Evolutionary conservation across 2,888 invertebrate species (phyloP).

Genomic region (Ecliptopera silaceata): DNA sequence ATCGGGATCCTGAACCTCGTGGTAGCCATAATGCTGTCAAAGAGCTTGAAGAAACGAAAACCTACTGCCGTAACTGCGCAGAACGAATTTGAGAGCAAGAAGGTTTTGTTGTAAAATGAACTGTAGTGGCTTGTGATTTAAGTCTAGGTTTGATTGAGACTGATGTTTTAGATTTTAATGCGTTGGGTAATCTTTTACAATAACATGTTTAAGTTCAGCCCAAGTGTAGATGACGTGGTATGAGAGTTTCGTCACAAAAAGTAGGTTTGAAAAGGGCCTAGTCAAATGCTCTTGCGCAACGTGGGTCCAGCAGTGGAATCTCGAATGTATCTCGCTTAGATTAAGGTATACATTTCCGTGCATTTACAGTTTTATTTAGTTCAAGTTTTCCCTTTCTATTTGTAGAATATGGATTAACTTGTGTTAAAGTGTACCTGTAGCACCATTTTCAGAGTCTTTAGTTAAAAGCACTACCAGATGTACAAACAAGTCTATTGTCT

Average conservation of each 20-base stretch:
- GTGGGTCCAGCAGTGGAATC: slow-evolving; percentile 22
- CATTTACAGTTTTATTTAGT: slow-evolving; percentile 23
- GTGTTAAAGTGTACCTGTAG: neutral
- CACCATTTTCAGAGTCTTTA: neutral
- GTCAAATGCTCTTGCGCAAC: slow-evolving; percentile 21
- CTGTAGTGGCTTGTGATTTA: slow-evolving; percentile 9
- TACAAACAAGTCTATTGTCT: neutral
- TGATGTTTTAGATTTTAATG: slow-evolving; percentile 10
- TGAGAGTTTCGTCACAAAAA: slow-evolving; percentile 13
- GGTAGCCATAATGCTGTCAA: slow-evolving; percentile 53
- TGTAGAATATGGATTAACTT: slow-evolving; percentile 33
- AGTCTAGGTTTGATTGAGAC: slow-evolving; percentile 17
- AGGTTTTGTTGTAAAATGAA: slow-evolving; percentile 56
- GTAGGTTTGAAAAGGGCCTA: slow-evolving; percentile 7
- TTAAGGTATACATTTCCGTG: slow-evolving; percentile 27
- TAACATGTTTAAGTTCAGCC: slow-evolving; percentile 1
- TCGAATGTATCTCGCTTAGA: slow-evolving; percentile 24
- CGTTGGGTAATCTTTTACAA: slow-evolving; percentile 6
- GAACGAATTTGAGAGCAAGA: slow-evolving; percentile 69
- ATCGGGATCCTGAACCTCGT: slow-evolving; percentile 57
- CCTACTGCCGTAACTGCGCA: slow-evolving; percentile 50
- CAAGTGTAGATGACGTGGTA: neutral
- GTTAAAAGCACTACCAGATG: no score
- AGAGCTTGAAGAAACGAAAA: slow-evolving; percentile 48
- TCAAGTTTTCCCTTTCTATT: slow-evolving; percentile 34